Conservation (phyloP, 2,888 invertebrate species). For the Choreutis nemorana region DNA sequence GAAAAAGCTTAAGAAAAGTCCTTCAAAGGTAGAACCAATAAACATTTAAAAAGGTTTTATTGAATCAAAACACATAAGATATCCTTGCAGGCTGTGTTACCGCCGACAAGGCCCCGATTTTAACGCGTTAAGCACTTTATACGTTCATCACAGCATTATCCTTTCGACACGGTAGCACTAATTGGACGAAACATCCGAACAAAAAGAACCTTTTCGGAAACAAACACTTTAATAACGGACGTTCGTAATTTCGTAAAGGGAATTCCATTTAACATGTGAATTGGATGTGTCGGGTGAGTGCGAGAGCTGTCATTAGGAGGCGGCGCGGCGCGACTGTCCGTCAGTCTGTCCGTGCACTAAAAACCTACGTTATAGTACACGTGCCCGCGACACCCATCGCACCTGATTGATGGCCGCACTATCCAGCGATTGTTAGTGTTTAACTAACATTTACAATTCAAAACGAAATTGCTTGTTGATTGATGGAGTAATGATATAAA, state of each 20-base stretch:
- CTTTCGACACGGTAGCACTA: slow-evolving; percentile 68
- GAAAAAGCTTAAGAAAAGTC: too few relatives aligned
- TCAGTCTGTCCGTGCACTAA: too few relatives aligned
- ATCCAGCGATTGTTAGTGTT: slow-evolving; percentile 55
- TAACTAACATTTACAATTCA: slow-evolving; percentile 59
- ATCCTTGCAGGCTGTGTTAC: too few relatives aligned
- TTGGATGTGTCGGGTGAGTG: slow-evolving; percentile 54
- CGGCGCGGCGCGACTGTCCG: slow-evolving; percentile 12
- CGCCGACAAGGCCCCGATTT: slow-evolving; percentile 46
- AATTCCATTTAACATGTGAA: slow-evolving; percentile 65
- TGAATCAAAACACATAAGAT: too few relatives aligned
- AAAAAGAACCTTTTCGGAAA: slow-evolving; percentile 53
- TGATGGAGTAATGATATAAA: slow-evolving; percentile 65
- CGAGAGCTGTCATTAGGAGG: slow-evolving; percentile 44
- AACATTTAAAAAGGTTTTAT: too few relatives aligned
- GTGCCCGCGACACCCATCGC: slow-evolving; percentile 28
- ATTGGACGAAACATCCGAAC: slow-evolving; percentile 58
- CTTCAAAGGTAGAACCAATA: too few relatives aligned
- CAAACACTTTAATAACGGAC: slow-evolving; percentile 60
- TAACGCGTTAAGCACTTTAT: slow-evolving; percentile 54
- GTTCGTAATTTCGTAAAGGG: slow-evolving; percentile 54
- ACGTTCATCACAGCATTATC: slow-evolving; percentile 57
- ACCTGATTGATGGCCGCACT: slow-evolving; percentile 50
- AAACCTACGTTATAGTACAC: too few relatives aligned
- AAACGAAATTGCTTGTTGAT: slow-evolving; percentile 58